A percentile compares a stretch with the other conserved stretches of the same genome.
Conservation (phyloP, 1,140 invertebrate genomes). For the Leptinotarsa lineolata region DNA sequence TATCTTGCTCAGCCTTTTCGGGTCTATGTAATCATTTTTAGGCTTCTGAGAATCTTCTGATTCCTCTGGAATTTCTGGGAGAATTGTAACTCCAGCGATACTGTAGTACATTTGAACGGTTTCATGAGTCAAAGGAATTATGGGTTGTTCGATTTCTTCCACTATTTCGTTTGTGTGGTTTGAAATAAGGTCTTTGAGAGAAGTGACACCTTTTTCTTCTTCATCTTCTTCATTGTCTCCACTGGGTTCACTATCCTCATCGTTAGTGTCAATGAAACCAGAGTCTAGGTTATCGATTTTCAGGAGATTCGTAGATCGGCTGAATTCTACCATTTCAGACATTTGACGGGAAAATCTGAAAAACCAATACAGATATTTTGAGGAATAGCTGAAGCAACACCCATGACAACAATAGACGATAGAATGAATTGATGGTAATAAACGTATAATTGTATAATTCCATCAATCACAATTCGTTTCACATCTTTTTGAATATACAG, state of each 20-base stretch:
- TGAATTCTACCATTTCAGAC: constrained; percentile 35
- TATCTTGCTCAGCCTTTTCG: constrained; percentile 43
- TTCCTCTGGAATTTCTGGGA: constrained; percentile 47
- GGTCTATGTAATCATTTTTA: constrained; percentile 37
- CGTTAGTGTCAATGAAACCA: constrained; percentile 11
- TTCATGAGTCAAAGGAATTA: constrained; percentile 23
- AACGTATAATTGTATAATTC: no score
- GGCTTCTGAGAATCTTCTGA: constrained; percentile 36
- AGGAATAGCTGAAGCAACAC: no score
- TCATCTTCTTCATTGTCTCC: constrained; percentile 14
- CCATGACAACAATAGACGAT: no score
- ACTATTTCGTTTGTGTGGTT: constrained; percentile 1
- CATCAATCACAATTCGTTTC: no score
- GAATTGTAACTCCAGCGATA: constrained; percentile 41
- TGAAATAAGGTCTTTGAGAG: background rate
- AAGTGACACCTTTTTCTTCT: background rate
- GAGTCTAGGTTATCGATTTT: constrained; percentile 8
- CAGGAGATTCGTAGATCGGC: constrained; percentile 2
- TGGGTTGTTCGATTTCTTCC: constrained; percentile 10
- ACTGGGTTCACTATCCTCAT: constrained; percentile 16
- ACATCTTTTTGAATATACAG: no score
- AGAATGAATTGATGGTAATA: no score
- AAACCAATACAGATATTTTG: background rate
- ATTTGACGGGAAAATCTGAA: constrained; percentile 36
- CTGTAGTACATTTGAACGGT: constrained; percentile 39